phyloP scores from a whole-genome alignment of 2,797 vertebrate species.

The Varecia variegata region DNA sequence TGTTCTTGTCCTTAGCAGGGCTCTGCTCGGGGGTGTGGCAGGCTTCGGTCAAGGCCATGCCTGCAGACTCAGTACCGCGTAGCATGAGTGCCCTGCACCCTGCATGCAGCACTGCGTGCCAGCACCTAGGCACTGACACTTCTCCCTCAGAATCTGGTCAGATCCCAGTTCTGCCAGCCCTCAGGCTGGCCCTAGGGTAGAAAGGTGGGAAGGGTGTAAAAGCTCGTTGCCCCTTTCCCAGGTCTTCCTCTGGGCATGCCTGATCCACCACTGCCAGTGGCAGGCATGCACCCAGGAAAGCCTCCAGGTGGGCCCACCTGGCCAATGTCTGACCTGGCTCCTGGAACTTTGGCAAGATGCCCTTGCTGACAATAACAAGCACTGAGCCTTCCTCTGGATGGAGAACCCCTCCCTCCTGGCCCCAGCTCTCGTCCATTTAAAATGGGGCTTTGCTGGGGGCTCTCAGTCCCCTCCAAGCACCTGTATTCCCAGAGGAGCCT shows the following conservation, averaged over 20 bases:
- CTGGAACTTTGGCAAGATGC: neutral
- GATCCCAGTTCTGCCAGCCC: neutral
- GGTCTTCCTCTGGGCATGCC: neutral
- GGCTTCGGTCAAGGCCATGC: neutral
- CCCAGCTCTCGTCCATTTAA: neutral
- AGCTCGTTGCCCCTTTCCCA: neutral
- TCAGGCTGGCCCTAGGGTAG: rapidly evolving
- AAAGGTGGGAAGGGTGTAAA: neutral
- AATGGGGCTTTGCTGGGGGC: neutral
- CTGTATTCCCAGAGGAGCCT: neutral
- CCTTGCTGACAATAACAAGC: neutral
- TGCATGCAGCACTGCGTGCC: neutral
- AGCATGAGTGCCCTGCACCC: neutral
- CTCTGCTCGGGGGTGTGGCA: neutral
- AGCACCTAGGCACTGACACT: rapidly evolving
- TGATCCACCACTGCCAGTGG: neutral
- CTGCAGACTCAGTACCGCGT: neutral
- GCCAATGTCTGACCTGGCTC: neutral
- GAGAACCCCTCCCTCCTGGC: neutral
- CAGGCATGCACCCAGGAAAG: neutral
- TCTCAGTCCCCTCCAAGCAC: neutral
- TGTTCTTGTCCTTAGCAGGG: neutral
- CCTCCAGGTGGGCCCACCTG: neutral
- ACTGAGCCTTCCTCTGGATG: neutral
- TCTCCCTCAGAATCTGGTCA: neutral